Evolutionary conservation across 2,888 invertebrate genomes (phyloP).

Genomic region (Xestoiulus laeticollis): DNA sequence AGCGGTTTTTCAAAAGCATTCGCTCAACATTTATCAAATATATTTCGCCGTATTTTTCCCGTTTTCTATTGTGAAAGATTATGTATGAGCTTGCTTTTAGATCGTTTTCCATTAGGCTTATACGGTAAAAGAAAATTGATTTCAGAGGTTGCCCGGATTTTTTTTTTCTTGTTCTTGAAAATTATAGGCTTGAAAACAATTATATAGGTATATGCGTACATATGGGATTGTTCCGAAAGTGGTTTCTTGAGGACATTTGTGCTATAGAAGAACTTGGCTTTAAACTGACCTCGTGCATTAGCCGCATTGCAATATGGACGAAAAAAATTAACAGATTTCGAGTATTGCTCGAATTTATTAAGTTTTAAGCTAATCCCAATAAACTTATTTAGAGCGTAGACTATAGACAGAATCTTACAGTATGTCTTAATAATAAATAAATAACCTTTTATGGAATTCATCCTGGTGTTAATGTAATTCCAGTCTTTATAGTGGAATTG

Average conservation of each 20-base stretch:
- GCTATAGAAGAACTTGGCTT: background rate
- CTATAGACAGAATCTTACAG: no score
- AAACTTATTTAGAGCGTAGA: no score
- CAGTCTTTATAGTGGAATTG: no score
- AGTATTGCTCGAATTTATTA: no score
- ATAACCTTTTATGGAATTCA: no score
- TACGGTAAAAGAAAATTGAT: background rate
- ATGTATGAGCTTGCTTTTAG: conserved; percentile 17
- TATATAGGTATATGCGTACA: no score
- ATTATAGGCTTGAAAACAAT: background rate
- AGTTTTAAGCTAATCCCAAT: no score
- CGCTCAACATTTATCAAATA: background rate
- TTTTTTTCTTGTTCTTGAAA: background rate
- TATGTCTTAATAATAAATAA: no score
- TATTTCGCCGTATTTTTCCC: background rate
- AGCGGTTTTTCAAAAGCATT: conserved; percentile 1
- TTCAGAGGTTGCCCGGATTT: background rate
- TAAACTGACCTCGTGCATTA: background rate
- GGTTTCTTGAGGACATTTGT: background rate
- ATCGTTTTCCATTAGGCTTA: conserved; percentile 1
- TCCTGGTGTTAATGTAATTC: no score
- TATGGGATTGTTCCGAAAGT: conserved; percentile 14
- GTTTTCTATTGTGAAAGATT: conserved; percentile 8
- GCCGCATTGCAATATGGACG: background rate
- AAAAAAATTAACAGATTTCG: no score